Conservation (phyloP, 1,140 invertebrate species). For the Neodiprion fabricii region DNA sequence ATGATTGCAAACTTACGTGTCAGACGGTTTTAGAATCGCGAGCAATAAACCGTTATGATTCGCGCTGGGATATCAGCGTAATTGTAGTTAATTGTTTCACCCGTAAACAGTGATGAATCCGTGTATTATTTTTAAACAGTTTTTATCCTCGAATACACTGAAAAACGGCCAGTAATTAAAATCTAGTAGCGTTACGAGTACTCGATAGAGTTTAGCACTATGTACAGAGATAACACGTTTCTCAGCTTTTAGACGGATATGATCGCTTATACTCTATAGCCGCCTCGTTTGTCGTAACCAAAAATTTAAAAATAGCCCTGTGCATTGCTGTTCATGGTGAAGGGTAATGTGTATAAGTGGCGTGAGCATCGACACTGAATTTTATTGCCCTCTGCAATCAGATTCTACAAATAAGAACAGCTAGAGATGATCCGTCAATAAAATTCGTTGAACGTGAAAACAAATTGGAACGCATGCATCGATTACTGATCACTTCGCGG, state of each 20-base stretch:
- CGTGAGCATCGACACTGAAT: no score
- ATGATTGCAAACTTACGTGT: slow-evolving; percentile 4
- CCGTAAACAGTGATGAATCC: neutral
- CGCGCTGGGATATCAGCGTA: no score
- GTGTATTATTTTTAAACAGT: neutral
- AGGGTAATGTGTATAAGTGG: neutral
- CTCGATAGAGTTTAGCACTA: no score
- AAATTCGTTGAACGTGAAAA: no score
- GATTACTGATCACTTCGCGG: no score
- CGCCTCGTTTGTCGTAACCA: neutral
- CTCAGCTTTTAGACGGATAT: neutral
- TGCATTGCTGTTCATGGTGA: neutral
- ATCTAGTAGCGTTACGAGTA: neutral
- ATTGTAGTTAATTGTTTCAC: neutral
- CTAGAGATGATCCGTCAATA: no score
- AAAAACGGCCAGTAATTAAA: neutral
- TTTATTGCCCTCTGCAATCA: no score
- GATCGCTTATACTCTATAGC: neutral
- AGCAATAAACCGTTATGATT: neutral
- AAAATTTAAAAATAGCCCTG: neutral
- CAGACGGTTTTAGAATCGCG: neutral
- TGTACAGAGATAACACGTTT: neutral
- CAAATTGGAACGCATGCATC: no score
- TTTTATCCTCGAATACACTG: neutral
- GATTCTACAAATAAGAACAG: no score